phyloP scores from a whole-genome alignment of 2,113 vertebrate species.

The Pelodiscus sinensis region DNA sequence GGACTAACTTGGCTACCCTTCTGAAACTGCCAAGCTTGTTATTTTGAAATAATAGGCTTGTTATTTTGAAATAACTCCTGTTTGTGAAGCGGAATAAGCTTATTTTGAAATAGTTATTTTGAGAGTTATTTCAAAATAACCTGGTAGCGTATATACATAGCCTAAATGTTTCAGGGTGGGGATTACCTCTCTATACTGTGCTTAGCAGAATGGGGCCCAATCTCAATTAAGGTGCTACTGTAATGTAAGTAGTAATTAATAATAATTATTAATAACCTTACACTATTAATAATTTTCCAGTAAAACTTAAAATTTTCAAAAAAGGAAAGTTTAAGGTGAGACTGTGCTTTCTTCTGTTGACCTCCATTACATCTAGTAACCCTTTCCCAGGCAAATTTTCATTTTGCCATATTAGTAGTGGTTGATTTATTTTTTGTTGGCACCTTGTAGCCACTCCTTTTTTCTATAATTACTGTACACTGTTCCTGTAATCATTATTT shows the following conservation, averaged over 20 bases:
- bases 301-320: neutral
- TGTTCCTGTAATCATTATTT: neutral
- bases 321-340: neutral
- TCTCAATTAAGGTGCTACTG: neutral
- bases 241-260: neutral
- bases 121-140: no score
- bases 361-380: neutral
- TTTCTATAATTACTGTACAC: neutral
- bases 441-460: neutral
- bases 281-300: neutral
- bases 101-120: no score
- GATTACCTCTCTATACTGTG: neutral
- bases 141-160: no score
- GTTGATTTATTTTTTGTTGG: neutral
- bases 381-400: neutral
- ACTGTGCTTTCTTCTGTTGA: neutral
- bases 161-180: neutral
- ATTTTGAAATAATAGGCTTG: no score
- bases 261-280: neutral
- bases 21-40: no score
- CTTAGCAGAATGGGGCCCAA: neutral
- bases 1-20: no score
- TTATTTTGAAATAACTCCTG: no score
- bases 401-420: conserved; percentile 2
- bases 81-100: no score